Conservation (phyloP, 2,797 vertebrate species). For the Yasuhikotakia modesta region DNA sequence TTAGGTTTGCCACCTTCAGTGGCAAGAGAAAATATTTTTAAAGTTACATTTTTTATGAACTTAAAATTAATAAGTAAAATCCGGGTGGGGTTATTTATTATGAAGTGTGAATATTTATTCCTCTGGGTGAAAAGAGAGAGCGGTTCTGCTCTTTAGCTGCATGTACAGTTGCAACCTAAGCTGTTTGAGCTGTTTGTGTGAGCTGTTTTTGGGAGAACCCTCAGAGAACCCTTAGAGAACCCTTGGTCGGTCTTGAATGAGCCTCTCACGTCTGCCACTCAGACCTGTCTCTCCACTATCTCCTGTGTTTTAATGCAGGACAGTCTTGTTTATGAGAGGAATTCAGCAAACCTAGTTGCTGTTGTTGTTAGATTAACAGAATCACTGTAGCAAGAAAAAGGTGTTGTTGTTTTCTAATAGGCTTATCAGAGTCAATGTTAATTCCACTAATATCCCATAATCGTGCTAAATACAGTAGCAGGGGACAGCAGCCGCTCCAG, state of each 20-base stretch:
- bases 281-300: background rate
- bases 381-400: background rate
- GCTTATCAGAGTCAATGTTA: constrained; percentile 22
- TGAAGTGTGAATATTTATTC: background rate
- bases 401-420: constrained; percentile 8
- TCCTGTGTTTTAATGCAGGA: background rate
- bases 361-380: background rate
- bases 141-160: background rate
- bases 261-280: no score
- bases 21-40: no score
- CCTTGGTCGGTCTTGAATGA: no score
- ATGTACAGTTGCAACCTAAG: no score
- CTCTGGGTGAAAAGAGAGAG: background rate
- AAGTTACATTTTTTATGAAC: no score
- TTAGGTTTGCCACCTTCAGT: background rate
- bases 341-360: background rate
- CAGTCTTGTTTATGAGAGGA: background rate
- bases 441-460: constrained; percentile 40
- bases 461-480: constrained; percentile 41
- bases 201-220: no score
- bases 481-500: constrained; percentile 41
- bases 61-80: no score
- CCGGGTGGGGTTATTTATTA: background rate
- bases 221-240: no score
- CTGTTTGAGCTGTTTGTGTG: no score